Evolutionary conservation across 2,888 invertebrate genomes (phyloP).

Genomic region (Macropis europaea): DNA sequence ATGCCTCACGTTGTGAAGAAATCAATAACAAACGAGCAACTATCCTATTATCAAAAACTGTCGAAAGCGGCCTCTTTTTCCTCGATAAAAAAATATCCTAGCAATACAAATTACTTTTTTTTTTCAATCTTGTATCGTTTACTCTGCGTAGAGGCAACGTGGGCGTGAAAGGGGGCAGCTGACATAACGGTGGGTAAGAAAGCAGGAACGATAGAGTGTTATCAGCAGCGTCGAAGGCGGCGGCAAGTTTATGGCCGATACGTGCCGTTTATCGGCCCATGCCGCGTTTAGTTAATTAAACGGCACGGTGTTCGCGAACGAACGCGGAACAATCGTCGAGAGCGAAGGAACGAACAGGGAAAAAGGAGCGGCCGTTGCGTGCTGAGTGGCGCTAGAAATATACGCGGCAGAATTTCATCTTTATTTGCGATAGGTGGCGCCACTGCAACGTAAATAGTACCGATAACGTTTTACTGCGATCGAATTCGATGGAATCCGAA

Average conservation of each 20-base stretch:
- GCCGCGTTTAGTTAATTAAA: constrained; percentile 75
- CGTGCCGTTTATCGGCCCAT: constrained; percentile 70
- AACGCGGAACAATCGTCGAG: neutral
- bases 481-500: neutral
- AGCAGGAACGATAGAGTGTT: constrained; percentile 65
- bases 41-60: too few relatives aligned
- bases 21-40: too few relatives aligned
- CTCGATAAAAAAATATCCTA: too few relatives aligned
- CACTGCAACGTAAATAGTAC: constrained; percentile 34
- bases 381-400: constrained; percentile 12
- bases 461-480: neutral
- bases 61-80: too few relatives aligned
- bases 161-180: constrained; percentile 69
- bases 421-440: constrained; percentile 65
- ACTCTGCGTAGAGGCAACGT: constrained; percentile 53
- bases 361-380: neutral
- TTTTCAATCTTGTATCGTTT: too few relatives aligned
- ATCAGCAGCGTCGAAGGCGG: constrained; percentile 70
- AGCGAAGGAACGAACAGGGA: neutral
- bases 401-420: constrained; percentile 19
- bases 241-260: constrained; percentile 71
- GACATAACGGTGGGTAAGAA: constrained; percentile 60
- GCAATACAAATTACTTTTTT: too few relatives aligned
- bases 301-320: neutral
- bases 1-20: too few relatives aligned